phyloP scores from a whole-genome alignment of 2,888 invertebrate species.

The Heterodera filipjevi region DNA sequence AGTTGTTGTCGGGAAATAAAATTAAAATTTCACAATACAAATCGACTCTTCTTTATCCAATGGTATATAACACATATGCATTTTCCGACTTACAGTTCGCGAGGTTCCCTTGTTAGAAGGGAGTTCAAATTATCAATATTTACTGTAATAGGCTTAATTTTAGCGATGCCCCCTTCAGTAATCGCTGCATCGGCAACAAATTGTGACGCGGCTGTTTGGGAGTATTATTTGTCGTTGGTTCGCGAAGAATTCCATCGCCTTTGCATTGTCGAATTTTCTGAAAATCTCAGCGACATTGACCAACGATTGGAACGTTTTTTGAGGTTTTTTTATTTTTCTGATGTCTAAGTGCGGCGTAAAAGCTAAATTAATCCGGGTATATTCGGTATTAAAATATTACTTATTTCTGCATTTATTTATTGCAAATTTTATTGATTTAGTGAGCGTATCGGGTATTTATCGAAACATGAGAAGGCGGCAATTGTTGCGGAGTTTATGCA shows the following conservation, averaged over 20 bases:
- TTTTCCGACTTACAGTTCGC: no score
- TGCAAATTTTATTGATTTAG: constrained; percentile 12
- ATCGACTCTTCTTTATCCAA: no score
- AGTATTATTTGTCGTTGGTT: constrained; percentile 39
- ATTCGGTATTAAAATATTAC: no score
- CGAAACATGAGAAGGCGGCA: constrained; percentile 26
- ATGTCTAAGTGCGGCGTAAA: no score
- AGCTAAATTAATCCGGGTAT: no score
- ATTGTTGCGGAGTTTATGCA: constrained; percentile 36
- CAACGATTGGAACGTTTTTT: constrained; percentile 31
- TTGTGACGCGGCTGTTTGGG: constrained; percentile 28
- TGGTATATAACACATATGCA: no score
- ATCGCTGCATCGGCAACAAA: neutral
- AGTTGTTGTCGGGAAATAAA: no score
- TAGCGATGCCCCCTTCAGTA: neutral
- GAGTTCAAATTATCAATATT: no score
- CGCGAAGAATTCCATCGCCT: constrained; percentile 35
- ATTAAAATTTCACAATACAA: no score
- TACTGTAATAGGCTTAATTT: neutral
- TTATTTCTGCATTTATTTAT: no score
- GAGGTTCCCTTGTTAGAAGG: no score
- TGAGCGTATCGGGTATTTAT: constrained; percentile 36
- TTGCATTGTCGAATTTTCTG: constrained; percentile 31
- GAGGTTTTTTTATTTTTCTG: constrained; percentile 16
- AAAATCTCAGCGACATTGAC: constrained; percentile 29